phyloP scores from a whole-genome alignment of 2,113 vertebrate species.

The Hemiscyllium ocellatum region DNA sequence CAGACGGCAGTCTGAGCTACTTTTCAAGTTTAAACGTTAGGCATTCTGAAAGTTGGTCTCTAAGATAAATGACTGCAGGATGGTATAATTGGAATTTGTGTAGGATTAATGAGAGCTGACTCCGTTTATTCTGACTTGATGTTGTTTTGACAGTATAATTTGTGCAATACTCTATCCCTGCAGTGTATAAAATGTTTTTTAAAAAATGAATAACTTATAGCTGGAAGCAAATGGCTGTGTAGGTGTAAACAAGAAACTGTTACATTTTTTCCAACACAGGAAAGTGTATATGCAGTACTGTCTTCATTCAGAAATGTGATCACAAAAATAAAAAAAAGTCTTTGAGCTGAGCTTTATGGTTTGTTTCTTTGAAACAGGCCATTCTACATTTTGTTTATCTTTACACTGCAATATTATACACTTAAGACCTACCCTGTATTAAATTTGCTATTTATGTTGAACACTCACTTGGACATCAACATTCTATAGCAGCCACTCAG shows the following conservation, averaged over 20 bases:
- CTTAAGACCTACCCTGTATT: not conserved
- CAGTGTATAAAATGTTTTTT: not conserved
- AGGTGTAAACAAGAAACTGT: not conserved
- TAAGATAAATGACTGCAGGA: not conserved
- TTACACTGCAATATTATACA: not conserved
- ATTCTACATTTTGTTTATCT: not conserved
- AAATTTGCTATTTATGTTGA: not conserved
- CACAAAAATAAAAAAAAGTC: not conserved
- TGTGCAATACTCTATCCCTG: no score
- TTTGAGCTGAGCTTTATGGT: not conserved
- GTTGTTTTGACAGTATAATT: not conserved
- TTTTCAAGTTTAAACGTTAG: not conserved
- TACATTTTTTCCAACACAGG: not conserved
- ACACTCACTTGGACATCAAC: not conserved
- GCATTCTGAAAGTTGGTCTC: not conserved
- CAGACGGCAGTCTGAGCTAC: not conserved
- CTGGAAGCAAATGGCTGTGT: not conserved
- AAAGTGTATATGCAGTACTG: not conserved
- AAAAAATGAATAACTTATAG: not conserved
- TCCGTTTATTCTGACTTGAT: not conserved
- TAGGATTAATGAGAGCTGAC: not conserved
- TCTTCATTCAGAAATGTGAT: not conserved
- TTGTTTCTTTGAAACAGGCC: not conserved
- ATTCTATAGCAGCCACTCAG: not conserved
- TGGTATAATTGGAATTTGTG: not conserved